Conservation (phyloP, 2,888 invertebrate genomes). For the Leptinotarsa peninsularis region DNA sequence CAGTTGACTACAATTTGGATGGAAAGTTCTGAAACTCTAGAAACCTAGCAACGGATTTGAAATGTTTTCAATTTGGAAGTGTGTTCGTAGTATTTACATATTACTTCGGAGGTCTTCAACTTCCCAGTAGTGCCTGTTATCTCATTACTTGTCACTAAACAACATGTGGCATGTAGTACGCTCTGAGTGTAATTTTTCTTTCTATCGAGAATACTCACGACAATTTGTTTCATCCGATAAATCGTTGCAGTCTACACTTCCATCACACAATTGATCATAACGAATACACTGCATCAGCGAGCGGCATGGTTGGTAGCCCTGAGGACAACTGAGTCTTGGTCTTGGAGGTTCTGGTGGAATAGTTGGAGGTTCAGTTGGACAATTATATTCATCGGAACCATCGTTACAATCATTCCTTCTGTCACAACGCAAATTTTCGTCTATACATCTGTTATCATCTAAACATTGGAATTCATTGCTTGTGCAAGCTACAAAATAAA, state of each 20-base stretch:
- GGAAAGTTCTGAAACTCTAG: too few relatives aligned
- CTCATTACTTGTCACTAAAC: too few relatives aligned
- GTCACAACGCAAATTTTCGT: slow-evolving; percentile 71
- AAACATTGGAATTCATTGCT: slow-evolving; percentile 76
- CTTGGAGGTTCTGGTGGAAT: slow-evolving; percentile 49
- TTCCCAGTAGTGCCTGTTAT: too few relatives aligned
- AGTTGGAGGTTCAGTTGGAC: slow-evolving; percentile 65
- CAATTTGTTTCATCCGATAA: slow-evolving; percentile 88
- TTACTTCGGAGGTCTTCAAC: too few relatives aligned
- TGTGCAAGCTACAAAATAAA: slow-evolving; percentile 71
- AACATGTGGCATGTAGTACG: too few relatives aligned
- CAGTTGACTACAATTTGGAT: too few relatives aligned
- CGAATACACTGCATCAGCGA: slow-evolving; percentile 70
- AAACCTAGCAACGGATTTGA: too few relatives aligned
- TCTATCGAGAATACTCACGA: slow-evolving; percentile 64
- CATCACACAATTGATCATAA: slow-evolving; percentile 75
- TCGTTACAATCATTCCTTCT: slow-evolving; percentile 71
- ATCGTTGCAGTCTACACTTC: slow-evolving; percentile 84
- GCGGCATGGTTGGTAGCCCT: slow-evolving; percentile 65
- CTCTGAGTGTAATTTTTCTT: too few relatives aligned
- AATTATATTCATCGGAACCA: slow-evolving; percentile 71
- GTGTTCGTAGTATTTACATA: too few relatives aligned
- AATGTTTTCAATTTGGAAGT: too few relatives aligned
- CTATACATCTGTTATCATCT: slow-evolving; percentile 72
- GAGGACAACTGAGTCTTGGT: slow-evolving; percentile 60